Evolutionary conservation across 1,140 invertebrate species (phyloP).

Genomic region (Aradophagus sp.): DNA sequence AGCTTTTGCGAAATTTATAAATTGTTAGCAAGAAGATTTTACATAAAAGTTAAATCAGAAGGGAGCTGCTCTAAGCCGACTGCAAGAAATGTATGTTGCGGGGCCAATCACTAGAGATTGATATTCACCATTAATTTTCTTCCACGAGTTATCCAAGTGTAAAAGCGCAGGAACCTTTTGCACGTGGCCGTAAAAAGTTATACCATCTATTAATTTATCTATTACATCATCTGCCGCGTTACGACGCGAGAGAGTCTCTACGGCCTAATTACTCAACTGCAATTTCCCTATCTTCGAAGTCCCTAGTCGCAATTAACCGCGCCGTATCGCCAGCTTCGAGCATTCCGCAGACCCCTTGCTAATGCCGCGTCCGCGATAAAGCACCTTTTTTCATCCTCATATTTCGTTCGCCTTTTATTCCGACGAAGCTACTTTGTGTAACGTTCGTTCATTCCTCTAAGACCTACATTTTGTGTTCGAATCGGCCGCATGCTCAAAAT

Average conservation of each 20-base stretch:
- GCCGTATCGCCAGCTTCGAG: too few species aligned
- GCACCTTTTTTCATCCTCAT: neutral
- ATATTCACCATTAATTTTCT: too few species aligned
- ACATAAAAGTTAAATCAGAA: too few species aligned
- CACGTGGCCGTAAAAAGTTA: neutral
- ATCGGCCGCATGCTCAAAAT: constrained; percentile 16
- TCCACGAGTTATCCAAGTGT: too few species aligned
- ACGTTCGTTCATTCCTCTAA: constrained; percentile 28
- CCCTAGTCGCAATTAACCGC: constrained; percentile 11
- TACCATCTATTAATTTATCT: constrained; percentile 19
- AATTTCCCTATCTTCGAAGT: constrained; percentile 19
- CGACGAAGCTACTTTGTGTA: constrained; percentile 22
- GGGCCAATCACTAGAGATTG: too few species aligned
- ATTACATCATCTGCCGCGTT: constrained; percentile 17
- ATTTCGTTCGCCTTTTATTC: constrained; percentile 18
- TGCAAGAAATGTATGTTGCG: too few species aligned
- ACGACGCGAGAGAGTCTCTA: constrained; percentile 8
- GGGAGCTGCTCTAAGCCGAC: too few species aligned
- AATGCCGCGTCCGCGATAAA: constrained; percentile 7
- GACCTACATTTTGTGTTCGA: constrained; percentile 38
- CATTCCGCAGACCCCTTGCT: constrained; percentile 4
- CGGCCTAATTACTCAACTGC: constrained; percentile 26
- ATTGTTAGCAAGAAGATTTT: too few species aligned
- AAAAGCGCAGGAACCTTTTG: neutral
- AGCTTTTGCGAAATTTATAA: too few species aligned